A percentile compares a stretch with the other conserved stretches of the same genome.
These are phyloP conservation scores for Arrhamphus sclerolepis DNA, from an alignment of 2,797 vertebrate genomes.

Conservation along the genomic window DNA sequence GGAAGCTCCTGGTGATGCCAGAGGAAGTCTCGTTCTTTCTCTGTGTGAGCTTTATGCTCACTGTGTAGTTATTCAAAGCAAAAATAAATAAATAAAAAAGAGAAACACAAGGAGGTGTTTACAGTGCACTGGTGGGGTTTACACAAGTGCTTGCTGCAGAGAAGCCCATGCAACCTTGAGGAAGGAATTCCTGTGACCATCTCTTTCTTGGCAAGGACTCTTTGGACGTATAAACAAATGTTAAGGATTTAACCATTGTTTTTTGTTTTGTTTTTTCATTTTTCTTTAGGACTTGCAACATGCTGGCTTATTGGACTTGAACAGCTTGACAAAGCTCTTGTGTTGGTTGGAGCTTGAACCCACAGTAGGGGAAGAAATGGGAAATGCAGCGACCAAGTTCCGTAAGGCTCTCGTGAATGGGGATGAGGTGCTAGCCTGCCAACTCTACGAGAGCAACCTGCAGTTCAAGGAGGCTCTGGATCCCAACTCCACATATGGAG, in stretches of 20 bases:
- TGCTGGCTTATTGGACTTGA: slow-evolving; percentile 75
- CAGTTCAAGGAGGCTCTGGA: slow-evolving; percentile 98
- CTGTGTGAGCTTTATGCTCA: slow-evolving; percentile 68
- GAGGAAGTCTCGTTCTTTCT: slow-evolving; percentile 75
- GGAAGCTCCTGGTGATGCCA: slow-evolving; percentile 80
- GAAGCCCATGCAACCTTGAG: slow-evolving; percentile 44
- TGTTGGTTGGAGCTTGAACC: slow-evolving; percentile 52
- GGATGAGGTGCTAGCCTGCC: slow-evolving; percentile 94
- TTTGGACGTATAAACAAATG: slow-evolving; percentile 7
- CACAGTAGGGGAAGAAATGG: slow-evolving; percentile 83
- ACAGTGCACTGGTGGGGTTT: slow-evolving; percentile 41
- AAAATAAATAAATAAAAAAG: slow-evolving; percentile 41
- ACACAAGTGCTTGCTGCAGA: slow-evolving; percentile 55
- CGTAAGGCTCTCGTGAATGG: slow-evolving; percentile 97
- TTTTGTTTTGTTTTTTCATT: slow-evolving; percentile 22
- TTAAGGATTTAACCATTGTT: slow-evolving; percentile 24
- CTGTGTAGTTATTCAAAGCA: slow-evolving; percentile 52
- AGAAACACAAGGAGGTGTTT: slow-evolving; percentile 43
- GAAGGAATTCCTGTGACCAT: slow-evolving; percentile 29
- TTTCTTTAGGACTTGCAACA: slow-evolving; percentile 80
- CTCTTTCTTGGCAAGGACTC: slow-evolving; percentile 20
- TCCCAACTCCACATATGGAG: slow-evolving; percentile 97
- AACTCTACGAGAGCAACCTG: slow-evolving; percentile 95
- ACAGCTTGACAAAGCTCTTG: slow-evolving; percentile 77
- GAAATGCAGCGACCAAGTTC: slow-evolving; percentile 98